These are phyloP conservation scores for Phrynosoma platyrhinos DNA, from an alignment of 2,113 vertebrate genomes.

Conservation along the genomic window DNA sequence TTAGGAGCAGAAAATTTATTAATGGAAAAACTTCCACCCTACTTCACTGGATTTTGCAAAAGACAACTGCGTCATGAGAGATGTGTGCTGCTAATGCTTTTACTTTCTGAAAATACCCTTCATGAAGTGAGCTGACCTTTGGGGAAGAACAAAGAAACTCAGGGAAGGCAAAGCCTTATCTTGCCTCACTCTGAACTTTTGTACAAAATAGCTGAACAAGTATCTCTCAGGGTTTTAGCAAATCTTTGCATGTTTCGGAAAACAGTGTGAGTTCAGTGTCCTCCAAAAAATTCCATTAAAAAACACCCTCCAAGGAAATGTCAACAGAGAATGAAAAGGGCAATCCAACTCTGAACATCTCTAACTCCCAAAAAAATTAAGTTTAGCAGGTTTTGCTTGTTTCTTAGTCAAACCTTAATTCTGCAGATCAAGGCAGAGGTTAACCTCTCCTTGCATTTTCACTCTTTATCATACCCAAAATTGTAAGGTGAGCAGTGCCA, in stretches of 20 bases:
- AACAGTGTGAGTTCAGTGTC: too few species aligned
- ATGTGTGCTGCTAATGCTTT: too few species aligned
- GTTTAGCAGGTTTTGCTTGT: background rate
- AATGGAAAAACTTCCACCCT: background rate
- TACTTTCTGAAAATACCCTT: background rate
- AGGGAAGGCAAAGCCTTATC: too few species aligned
- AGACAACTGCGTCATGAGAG: background rate
- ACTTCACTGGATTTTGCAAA: background rate
- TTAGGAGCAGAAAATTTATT: too few species aligned
- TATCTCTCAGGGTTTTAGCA: too few species aligned
- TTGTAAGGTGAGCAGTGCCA: too few species aligned
- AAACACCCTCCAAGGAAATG: background rate
- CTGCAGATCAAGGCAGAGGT: rapidly evolving
- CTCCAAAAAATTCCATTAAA: background rate
- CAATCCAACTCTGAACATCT: background rate
- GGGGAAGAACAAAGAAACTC: background rate
- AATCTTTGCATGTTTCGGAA: too few species aligned
- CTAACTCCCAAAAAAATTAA: background rate
- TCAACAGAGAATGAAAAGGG: background rate
- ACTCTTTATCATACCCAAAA: background rate
- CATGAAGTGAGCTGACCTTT: background rate
- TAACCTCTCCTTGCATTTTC: background rate
- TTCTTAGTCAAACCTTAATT: background rate
- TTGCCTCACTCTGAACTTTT: background rate
- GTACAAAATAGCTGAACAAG: background rate